Evolutionary conservation across 2,797 vertebrate species (phyloP).

Genomic region (Macropus fuliginosus): DNA sequence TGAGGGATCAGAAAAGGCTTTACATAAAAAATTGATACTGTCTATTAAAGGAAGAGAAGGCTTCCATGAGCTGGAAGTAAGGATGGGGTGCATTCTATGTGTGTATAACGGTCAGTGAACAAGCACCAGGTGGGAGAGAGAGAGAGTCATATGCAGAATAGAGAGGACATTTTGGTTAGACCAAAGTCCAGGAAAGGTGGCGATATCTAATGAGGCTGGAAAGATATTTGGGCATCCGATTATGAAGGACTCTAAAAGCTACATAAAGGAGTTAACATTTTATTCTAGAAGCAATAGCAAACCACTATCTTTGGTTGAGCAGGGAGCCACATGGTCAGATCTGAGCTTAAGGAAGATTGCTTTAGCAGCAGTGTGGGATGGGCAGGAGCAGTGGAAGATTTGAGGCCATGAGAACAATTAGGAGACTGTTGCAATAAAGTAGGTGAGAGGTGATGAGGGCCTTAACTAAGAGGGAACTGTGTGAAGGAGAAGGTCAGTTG

Average conservation of each 20-base stretch:
- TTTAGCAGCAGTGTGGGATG: background rate
- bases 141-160: background rate
- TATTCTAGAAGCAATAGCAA: background rate
- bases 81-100: background rate
- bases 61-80: background rate
- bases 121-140: background rate
- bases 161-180: background rate
- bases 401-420: background rate
- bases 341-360: too few relatives aligned
- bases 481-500: background rate
- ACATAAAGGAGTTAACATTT: background rate
- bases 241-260: background rate
- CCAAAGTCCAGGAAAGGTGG: background rate
- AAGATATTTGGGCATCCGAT: background rate
- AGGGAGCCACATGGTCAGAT: too few relatives aligned
- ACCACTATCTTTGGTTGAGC: too few relatives aligned
- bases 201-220: background rate
- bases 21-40: too few relatives aligned
- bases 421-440: background rate
- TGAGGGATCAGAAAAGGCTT: background rate
- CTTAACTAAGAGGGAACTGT: background rate
- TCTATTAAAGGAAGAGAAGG: background rate
- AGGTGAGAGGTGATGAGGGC: background rate
- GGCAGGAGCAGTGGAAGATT: background rate
- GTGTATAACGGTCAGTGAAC: background rate